These are phyloP conservation scores for Drosophila santomea DNA, from an alignment of 1,140 invertebrate species.

Conservation along the genomic window DNA sequence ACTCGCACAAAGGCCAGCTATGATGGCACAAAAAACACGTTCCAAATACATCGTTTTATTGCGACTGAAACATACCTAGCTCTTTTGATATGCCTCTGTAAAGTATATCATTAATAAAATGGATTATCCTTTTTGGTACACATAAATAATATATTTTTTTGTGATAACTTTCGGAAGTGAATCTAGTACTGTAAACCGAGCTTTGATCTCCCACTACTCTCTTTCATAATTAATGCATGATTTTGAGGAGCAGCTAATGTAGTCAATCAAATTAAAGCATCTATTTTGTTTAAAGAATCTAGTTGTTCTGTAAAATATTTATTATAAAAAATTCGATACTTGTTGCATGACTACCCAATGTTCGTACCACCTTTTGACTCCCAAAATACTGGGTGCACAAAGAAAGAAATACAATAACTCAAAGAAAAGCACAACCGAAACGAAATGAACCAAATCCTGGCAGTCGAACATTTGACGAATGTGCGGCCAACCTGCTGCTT, in stretches of 20 bases:
- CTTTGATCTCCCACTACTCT: too few species aligned
- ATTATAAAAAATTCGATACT: too few species aligned
- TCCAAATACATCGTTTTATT: neutral
- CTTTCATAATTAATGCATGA: too few species aligned
- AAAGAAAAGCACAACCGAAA: conserved; percentile 21
- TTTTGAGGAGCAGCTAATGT: too few species aligned
- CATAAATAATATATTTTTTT: too few species aligned
- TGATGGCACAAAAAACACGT: conserved; percentile 2
- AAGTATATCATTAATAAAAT: too few species aligned
- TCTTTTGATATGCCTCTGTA: neutral
- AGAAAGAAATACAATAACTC: conserved; percentile 9
- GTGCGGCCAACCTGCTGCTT: conserved; percentile 44
- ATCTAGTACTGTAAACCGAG: too few species aligned
- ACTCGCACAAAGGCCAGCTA: conserved; percentile 38
- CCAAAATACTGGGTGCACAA: neutral
- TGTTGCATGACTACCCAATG: neutral
- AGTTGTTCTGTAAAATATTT: too few species aligned
- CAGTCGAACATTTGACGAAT: conserved; percentile 70
- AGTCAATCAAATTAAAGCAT: too few species aligned
- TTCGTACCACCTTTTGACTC: neutral
- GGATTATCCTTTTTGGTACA: too few species aligned
- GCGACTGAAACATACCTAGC: conserved; percentile 15
- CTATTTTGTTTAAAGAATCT: too few species aligned
- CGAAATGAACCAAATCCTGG: conserved; percentile 31
- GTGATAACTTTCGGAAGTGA: too few species aligned